These are phyloP conservation scores for Leuctra nigra DNA, from an alignment of 2,888 invertebrate genomes.

Conservation along the genomic window DNA sequence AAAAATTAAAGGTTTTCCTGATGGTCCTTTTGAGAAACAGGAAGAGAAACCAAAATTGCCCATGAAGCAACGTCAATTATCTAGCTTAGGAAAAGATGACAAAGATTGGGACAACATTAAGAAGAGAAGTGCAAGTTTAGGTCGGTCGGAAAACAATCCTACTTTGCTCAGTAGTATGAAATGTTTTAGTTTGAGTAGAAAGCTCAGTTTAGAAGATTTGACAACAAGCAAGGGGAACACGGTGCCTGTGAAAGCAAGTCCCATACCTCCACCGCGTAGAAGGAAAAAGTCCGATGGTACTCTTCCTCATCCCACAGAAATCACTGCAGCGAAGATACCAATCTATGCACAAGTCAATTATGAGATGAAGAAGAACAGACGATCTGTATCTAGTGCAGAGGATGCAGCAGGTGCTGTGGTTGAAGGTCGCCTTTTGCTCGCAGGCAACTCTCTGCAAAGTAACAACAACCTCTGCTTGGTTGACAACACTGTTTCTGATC, in stretches of 20 bases:
- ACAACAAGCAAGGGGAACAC: background rate
- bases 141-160: background rate
- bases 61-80: conserved; percentile 12
- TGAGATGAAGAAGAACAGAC: conserved; percentile 27
- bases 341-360: conserved; percentile 29
- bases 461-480: background rate
- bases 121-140: conserved; percentile 9
- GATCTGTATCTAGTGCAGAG: background rate
- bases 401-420: background rate
- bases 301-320: background rate
- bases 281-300: conserved; percentile 22
- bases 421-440: background rate
- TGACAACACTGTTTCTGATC: background rate
- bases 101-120: background rate
- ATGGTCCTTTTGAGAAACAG: conserved; percentile 8
- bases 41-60: conserved; percentile 13
- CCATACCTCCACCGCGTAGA: conserved; percentile 24
- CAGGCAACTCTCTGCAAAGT: background rate
- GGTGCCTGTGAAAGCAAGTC: conserved; percentile 1
- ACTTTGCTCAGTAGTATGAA: conserved; percentile 3
- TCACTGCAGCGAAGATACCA: conserved; percentile 20
- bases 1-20: conserved; percentile 21
- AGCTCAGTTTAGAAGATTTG: conserved; percentile 1
- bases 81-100: background rate
- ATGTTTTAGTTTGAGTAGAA: conserved; percentile 22